Conservation (phyloP, 2,113 vertebrate species). For the Anolis sagrei region DNA sequence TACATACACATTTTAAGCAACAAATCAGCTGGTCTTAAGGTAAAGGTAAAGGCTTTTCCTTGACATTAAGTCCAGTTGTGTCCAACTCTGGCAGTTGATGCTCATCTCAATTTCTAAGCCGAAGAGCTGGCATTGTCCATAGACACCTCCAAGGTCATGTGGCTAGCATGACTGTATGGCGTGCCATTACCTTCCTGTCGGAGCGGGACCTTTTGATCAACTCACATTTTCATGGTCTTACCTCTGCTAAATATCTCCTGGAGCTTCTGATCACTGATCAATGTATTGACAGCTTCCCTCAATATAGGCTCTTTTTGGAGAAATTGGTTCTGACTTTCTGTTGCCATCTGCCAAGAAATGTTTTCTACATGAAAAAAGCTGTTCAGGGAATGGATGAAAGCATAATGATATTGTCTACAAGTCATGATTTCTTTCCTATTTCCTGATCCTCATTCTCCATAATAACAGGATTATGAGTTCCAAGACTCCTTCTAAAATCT, state of each 20-base stretch:
- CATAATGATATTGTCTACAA: background rate
- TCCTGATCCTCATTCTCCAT: background rate
- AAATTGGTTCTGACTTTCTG: constrained; percentile 86
- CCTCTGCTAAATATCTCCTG: constrained; percentile 98
- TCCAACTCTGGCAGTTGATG: too few relatives aligned
- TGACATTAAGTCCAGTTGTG: too few relatives aligned
- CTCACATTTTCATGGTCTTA: too few relatives aligned
- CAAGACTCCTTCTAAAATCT: background rate
- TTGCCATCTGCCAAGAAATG: constrained; percentile 82
- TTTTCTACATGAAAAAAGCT: constrained; percentile 32
- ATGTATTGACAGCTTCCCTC: constrained; percentile 87
- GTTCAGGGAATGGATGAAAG: background rate
- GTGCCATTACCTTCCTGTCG: too few relatives aligned
- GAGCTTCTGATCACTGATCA: constrained; percentile 91
- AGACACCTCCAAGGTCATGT: too few relatives aligned
- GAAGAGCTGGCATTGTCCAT: too few relatives aligned
- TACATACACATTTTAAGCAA: background rate
- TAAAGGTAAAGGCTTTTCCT: too few relatives aligned
- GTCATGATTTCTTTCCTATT: background rate
- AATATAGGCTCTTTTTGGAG: constrained; percentile 88
- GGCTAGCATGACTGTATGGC: too few relatives aligned
- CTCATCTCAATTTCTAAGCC: too few relatives aligned
- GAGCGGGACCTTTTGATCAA: too few relatives aligned
- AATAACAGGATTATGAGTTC: background rate
- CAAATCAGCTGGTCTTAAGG: background rate